A percentile compares a stretch with the other conserved stretches of the same genome.
Evolutionary conservation across 2,888 invertebrate species (phyloP).

Genomic region (Coelopa pilipes): DNA sequence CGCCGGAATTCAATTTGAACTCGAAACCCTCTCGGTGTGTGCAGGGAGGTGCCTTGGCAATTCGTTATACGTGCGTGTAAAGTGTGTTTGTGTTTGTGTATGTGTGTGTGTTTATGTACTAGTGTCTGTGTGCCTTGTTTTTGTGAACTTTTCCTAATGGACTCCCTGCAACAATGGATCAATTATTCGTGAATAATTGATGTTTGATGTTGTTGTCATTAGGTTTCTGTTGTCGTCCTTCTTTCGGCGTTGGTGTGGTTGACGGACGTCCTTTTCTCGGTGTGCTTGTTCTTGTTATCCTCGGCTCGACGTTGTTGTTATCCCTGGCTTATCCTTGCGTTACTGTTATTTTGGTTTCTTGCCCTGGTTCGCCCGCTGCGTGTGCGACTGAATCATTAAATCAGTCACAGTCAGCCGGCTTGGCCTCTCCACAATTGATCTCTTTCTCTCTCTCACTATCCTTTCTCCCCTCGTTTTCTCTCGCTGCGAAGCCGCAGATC

Average conservation of each 20-base stretch:
- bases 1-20: too few species aligned
- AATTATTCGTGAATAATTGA: slow-evolving; percentile 56
- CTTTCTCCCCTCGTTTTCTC: too few species aligned
- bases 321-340: too few species aligned
- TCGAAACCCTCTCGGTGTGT: too few species aligned
- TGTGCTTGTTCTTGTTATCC: slow-evolving; percentile 3
- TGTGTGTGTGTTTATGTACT: too few species aligned
- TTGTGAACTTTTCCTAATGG: slow-evolving; percentile 8
- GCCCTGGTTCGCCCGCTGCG: too few species aligned
- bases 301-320: too few species aligned
- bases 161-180: slow-evolving; percentile 46
- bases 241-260: neutral
- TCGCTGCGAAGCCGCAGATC: too few species aligned
- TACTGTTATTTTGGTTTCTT: too few species aligned
- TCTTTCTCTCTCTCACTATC: too few species aligned
- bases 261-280: neutral
- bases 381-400: neutral
- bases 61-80: neutral
- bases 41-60: too few species aligned
- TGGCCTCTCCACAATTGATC: too few species aligned
- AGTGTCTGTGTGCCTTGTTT: neutral
- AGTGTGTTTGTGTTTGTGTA: neutral
- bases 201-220: slow-evolving; percentile 42
- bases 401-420: slow-evolving; percentile 6
- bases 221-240: neutral